phyloP scores from a whole-genome alignment of 2,888 invertebrate genomes.

The Galerucella calmariensis region DNA sequence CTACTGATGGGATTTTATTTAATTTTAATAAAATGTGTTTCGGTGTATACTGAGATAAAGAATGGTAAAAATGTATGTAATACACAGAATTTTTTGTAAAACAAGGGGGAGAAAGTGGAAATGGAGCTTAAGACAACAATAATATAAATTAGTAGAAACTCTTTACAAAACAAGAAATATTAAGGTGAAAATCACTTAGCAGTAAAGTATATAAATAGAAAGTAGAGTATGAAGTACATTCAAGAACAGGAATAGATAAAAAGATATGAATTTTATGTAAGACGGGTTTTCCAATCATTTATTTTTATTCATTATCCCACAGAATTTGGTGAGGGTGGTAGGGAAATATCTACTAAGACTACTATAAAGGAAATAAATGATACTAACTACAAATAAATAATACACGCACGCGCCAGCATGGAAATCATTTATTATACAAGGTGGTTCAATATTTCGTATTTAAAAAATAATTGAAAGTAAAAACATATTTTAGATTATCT shows the following conservation, averaged over 20 bases:
- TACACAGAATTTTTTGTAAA: too few species aligned
- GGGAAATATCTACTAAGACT: constrained; percentile 19
- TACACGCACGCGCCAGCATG: constrained; percentile 66
- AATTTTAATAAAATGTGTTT: not conserved
- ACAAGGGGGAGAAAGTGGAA: too few species aligned
- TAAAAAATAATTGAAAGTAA: not conserved
- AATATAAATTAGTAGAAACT: too few species aligned
- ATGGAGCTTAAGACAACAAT: too few species aligned
- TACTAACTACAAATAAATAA: constrained; percentile 53
- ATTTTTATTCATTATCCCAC: not conserved
- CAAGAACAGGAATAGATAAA: too few species aligned
- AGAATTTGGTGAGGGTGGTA: not conserved
- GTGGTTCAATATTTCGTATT: constrained; percentile 8
- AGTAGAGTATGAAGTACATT: not conserved
- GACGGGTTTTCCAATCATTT: too few species aligned
- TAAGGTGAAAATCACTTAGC: not conserved
- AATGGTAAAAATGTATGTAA: too few species aligned
- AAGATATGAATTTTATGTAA: not conserved
- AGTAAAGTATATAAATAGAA: not conserved
- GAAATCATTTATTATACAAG: constrained; percentile 59
- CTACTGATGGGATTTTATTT: not conserved
- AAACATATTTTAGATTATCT: not conserved
- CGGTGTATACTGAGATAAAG: too few species aligned
- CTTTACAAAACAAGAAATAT: not conserved
- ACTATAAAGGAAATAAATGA: constrained; percentile 31